Conservation (phyloP, 2,797 vertebrate genomes). For the Decapterus maruadsi region DNA sequence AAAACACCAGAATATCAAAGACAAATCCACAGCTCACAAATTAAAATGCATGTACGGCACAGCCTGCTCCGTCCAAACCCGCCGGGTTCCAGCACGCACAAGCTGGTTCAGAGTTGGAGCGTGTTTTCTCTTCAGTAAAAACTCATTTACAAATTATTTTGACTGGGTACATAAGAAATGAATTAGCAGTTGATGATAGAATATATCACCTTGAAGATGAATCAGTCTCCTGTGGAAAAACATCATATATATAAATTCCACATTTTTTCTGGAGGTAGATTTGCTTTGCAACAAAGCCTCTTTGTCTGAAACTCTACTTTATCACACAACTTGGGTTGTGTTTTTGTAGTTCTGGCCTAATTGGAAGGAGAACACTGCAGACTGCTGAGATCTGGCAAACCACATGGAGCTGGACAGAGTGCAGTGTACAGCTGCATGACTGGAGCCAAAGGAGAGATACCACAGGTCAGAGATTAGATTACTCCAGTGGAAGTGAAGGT, state of each 20-base stretch:
- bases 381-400: neutral
- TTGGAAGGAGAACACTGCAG: neutral
- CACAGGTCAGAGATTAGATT: no score
- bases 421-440: no score
- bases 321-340: neutral
- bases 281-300: neutral
- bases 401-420: neutral
- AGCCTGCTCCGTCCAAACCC: conserved; percentile 16
- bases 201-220: neutral
- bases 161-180: neutral
- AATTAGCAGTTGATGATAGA: neutral
- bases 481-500: no score
- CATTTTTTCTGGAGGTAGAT: neutral
- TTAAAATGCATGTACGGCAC: conserved; percentile 52
- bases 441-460: no score
- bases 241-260: neutral
- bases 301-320: neutral
- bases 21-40: conserved; percentile 36
- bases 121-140: conserved; percentile 6
- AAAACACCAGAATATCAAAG: conserved; percentile 53
- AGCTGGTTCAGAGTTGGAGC: conserved; percentile 19
- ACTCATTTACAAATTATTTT: conserved; percentile 11
- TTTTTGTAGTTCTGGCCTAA: neutral
- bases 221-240: neutral
- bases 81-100: conserved; percentile 3